Evolutionary conservation across 2,113 vertebrate species (phyloP).

Genomic region (Callionymus lyra): DNA sequence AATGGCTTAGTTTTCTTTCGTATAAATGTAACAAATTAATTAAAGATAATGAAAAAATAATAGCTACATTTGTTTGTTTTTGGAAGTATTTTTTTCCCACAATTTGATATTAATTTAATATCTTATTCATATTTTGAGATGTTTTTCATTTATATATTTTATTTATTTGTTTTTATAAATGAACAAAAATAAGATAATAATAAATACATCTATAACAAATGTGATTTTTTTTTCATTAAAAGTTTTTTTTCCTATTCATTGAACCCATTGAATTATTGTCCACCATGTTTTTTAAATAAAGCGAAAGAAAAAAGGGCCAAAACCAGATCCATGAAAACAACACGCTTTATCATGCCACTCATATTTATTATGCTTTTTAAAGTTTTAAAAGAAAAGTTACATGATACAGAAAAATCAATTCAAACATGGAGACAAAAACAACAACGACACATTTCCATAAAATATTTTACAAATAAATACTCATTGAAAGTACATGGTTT

Average conservation of each 20-base stretch:
- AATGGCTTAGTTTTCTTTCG: no score
- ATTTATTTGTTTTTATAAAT: background rate
- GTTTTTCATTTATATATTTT: no score
- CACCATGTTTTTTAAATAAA: background rate
- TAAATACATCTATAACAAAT: no score
- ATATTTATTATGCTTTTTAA: constrained; percentile 63
- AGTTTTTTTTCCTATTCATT: no score
- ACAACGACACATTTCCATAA: constrained; percentile 10
- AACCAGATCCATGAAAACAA: constrained; percentile 20
- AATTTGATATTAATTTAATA: background rate
- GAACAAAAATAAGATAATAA: background rate
- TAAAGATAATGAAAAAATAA: no score
- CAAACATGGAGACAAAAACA: no score
- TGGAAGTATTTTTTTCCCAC: background rate
- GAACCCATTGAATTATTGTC: no score
- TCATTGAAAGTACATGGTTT: no score
- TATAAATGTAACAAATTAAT: no score
- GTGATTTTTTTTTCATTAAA: no score
- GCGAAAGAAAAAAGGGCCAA: constrained; percentile 11
- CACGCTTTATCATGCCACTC: constrained; percentile 70
- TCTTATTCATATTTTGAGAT: background rate
- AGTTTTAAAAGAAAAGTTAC: constrained; percentile 1
- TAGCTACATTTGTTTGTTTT: no score
- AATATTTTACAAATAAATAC: no score
- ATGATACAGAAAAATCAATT: constrained; percentile 39